Percentiles rank a stretch among this genome's conserved stretches.
Evolutionary conservation across 2,113 vertebrate genomes (phyloP).

Genomic region (Atherinomorus stipes): DNA sequence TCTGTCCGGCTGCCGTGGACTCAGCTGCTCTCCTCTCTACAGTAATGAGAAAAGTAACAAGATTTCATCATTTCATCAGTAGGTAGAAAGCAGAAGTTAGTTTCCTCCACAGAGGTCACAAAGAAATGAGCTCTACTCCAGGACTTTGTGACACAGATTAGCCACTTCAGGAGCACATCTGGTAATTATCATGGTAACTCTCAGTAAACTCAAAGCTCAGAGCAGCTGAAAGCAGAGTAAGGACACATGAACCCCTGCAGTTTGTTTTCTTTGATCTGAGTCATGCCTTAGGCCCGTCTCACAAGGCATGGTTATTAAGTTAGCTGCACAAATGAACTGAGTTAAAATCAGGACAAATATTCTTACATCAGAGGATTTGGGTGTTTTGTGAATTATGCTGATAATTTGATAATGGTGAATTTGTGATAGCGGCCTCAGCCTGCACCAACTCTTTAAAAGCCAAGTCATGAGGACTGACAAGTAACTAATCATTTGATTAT

Average conservation of each 20-base stretch:
- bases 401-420: conserved; percentile 38
- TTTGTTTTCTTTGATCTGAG: conserved; percentile 52
- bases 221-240: conserved; percentile 41
- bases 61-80: conserved; percentile 51
- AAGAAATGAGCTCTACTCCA: conserved; percentile 27
- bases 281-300: conserved; percentile 20
- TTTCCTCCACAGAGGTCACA: conserved; percentile 1
- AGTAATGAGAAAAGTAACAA: conserved; percentile 46
- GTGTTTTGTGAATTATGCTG: conserved; percentile 11
- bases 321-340: conserved; percentile 28
- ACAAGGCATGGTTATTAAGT: conserved; percentile 47
- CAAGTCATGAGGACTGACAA: background rate
- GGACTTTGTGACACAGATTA: conserved; percentile 53
- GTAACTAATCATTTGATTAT: conserved; percentile 14
- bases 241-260: conserved; percentile 28
- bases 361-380: conserved; percentile 31
- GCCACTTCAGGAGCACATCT: conserved; percentile 48
- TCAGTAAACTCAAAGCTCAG: conserved; percentile 33
- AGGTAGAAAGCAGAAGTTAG: conserved; percentile 27
- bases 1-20: no score
- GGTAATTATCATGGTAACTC: conserved; percentile 47
- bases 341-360: conserved; percentile 23
- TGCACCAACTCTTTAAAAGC: background rate
- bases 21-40: conserved; percentile 47
- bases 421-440: conserved; percentile 6